Base-by-base conservation (phyloP, 2,888 invertebrate genomes). In the Esperia sulphurella region DNA sequence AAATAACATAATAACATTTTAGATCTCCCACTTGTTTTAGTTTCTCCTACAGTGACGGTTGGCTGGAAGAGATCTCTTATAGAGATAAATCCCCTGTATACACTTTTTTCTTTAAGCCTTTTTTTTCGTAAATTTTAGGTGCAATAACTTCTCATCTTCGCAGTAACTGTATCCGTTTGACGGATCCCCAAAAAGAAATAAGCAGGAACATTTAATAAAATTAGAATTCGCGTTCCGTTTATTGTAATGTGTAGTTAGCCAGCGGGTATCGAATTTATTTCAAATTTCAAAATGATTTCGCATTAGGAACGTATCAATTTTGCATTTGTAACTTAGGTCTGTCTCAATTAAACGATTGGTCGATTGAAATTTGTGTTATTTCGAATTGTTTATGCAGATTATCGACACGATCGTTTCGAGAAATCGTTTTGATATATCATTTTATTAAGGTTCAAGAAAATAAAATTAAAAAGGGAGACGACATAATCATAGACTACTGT, bases 281-380 rank as follows among this genome's bases (percentile, higher is more conserved):
- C 54, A 49, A 59, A 61, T 61, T 70, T 55, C 53, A 68, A 76
- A 76, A 68, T 65, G 70, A 70, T 75, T 79, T 72, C 65, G 61
- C 72, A 74, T 75, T 76, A 73, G 61, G 69, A 70, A 79, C 76
- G 69, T 75, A 79, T 79, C 69, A 75, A 68, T 78, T 77, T 78
- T 66, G 53, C 54, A 60, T 65, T 68, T 65, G 60, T 65, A 64
- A 61, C 61, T 65, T 54, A 59, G 56, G 53, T 65, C 33, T 33
- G 2, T 33, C 9, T 33, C 21, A n/a, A 39, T n/a, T 39, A 59
- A 45, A 40, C 33, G 43, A 43, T 41, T 38, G 42, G 35, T 50
- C 54, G 60, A 65, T 58, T 59, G 62, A 53, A 64, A 35, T 35
- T 35, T 58, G 58, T 65, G 65, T 61, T 68, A 58, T 63, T 50